Base-by-base conservation (phyloP, 1,140 invertebrate genomes). In the Papilio xuthus region DNA sequence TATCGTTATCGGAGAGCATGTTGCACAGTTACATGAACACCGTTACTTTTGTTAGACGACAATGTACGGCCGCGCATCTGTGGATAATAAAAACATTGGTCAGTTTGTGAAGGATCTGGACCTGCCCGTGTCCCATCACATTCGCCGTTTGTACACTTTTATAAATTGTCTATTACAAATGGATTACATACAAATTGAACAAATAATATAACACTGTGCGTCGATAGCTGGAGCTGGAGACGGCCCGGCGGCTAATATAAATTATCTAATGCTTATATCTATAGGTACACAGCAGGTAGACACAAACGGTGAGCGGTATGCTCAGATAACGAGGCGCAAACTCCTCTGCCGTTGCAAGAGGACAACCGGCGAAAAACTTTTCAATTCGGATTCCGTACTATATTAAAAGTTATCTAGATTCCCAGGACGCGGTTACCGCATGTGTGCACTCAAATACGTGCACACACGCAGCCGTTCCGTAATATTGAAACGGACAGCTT, bases 81-180 rank as follows among this genome's bases (percentile, higher is more conserved):
- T 53, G 23, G 44, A 44, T 73, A 73, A 32, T 28, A 53, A 73
- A 73, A 73, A 73, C 10, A 73, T 53, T 73, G 71, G 71, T 73
- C 71, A 53, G 56, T 28, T 37, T 4, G 44, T 53, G 50, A 20
- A 20, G 50, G 50, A 20, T 15, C 0, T 4, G 47, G 47, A 15
- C 15, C 13, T 47, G 44, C 13, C 2, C 44, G 37, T n/a, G 70
- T 41, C 70, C 20, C 15, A 44, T 44, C n/a, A 47, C 60, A 63
- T 12, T 63, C n/a, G 47, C 44, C 18, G 23, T 74, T 74, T 56
- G 26, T 37, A 26, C 44, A 53, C 47, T 15, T n/a, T 28, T 28
- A 74, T 74, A 50, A 74, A 50, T 50, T 50, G 15, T 13, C 53
- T 74, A n/a, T 47, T 53, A 74, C 26, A 56, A 32, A 23, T 53